Base-by-base conservation (phyloP, 1,140 invertebrate species). In the Rhopalosiphum padi region DNA sequence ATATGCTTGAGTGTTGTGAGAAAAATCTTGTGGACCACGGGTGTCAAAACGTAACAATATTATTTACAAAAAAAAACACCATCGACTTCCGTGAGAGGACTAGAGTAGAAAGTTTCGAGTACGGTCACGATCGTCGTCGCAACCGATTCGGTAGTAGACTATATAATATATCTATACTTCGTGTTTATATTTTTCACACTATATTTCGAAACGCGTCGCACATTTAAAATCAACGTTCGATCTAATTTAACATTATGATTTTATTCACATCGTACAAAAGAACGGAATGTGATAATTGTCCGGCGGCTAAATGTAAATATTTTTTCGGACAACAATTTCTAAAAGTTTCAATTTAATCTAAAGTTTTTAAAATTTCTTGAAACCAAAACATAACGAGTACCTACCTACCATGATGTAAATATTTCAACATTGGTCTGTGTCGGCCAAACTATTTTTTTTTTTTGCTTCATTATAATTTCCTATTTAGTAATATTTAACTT, bases 31-130 rank as follows among this genome's bases (percentile, higher is more conserved):
- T 77, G 55, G 68, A 35, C 68, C 18, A 46, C 90, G n/a, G 60
- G 41, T 82, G 90, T 91, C 68, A 91, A 82, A 82, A 91, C 90
- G 90, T 83, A 91, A 91, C 90, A 15, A 91, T 91, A 91, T 46
- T 91, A 43, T 77, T 55, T 68, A 53, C 35, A 53, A 89, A 89
- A 53, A 89, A 89, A 89, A 53, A 51, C 53, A 25, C 53, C 43
- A 43, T 35, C n/a, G 43, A 93, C 77, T 93, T 93, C 91, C 91
- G 91, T 93, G 91, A 93, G 91, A 93, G 77, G 77, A 53, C 43
- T 53, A 8, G 89, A 93, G 91, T 93, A 93, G 91, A 93, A 93
- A 93, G 91, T 93, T 93, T 91, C 68, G 77, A 53, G 77, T 41
- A 83, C 77, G 48, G 82, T 93, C 91, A 85, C 91, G 91, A 91